Evolutionary conservation across 2,113 vertebrate species (phyloP), one percentile per base, ranked within the genome.

Genomic region (Dasyornis broadbenti): DNA sequence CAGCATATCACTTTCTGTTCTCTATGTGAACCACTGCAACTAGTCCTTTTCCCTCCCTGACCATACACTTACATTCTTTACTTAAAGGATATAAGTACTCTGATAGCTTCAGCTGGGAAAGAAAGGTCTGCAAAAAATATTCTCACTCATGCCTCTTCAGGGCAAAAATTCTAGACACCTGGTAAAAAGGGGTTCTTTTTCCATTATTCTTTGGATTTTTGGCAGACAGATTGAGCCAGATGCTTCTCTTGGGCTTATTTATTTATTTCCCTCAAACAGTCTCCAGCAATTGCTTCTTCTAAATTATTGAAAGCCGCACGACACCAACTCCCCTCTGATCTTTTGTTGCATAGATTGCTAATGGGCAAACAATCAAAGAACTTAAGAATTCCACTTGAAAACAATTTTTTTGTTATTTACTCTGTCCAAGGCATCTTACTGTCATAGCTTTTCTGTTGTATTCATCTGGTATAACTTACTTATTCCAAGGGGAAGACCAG

Each of bases 281-380:
- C 35, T 90, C 80, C 86, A 86, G 78, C 81, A 89, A 91, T 64
- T 86, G 45, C 76, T 92, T 83, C 65, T 88, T 82, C 80, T 91
- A n/a, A 90, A 89, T 94, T 94, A 95, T 91, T 95, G 93, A 89
- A 84, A 86, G 65, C 35, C 80, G 33, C 40, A 50, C 0, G 1
- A 90, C 90, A 86, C 82, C 82, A 92, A 4, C 31, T 95, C 78
- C 85, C 19, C 24, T 77, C 90, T 93, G 82, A 76, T 91, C 89
- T 95, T 95, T 42, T 81, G 92, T 88, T 89, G 68, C 72, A 83
- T 11, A 60, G 56, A 85, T 15, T 7, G 13, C 79, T 94, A 77
- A 89, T 61, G 50, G 90, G 82, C 81, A 96, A 93, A 88, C 56
- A 86, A 93, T 86, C 93, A 97, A 95, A 91, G 88, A 85, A 91